phyloP scores from a whole-genome alignment of 2,888 invertebrate species.

The Leptinotarsa rubiginosa region DNA sequence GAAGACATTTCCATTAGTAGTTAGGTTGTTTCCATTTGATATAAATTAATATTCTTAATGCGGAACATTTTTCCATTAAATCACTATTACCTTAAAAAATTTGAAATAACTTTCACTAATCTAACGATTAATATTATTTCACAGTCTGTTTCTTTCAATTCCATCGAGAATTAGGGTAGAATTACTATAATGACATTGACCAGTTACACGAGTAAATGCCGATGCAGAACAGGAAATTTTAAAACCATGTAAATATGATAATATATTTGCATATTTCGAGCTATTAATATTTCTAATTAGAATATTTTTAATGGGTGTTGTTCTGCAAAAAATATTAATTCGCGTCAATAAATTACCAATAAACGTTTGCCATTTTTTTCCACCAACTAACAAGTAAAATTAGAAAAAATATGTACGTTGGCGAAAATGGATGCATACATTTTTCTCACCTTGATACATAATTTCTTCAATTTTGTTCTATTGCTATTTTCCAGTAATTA shows the following conservation, averaged over 20 bases:
- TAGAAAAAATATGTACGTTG: background rate
- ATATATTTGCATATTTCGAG: constrained; percentile 22
- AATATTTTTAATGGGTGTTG: constrained; percentile 7
- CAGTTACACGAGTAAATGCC: background rate
- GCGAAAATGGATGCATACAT: background rate
- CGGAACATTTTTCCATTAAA: too few species aligned
- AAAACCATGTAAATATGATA: constrained; percentile 6
- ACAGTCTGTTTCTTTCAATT: background rate
- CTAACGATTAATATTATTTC: background rate
- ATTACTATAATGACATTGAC: constrained; percentile 3
- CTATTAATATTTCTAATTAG: constrained; percentile 18
- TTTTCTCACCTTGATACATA: background rate
- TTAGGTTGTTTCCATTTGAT: too few species aligned
- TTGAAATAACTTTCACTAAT: background rate
- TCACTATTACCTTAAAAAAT: background rate
- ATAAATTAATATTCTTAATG: too few species aligned
- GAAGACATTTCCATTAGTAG: too few species aligned
- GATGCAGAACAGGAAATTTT: constrained; percentile 4
- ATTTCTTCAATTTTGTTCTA: background rate
- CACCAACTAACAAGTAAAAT: background rate
- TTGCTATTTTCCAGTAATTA: too few species aligned
- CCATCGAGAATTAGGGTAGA: background rate
- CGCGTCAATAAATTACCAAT: background rate
- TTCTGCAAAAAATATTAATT: background rate
- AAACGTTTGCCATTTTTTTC: constrained; percentile 1